phyloP scores from a whole-genome alignment of 1,140 invertebrate genomes.

The Octopus bimaculoides region DNA sequence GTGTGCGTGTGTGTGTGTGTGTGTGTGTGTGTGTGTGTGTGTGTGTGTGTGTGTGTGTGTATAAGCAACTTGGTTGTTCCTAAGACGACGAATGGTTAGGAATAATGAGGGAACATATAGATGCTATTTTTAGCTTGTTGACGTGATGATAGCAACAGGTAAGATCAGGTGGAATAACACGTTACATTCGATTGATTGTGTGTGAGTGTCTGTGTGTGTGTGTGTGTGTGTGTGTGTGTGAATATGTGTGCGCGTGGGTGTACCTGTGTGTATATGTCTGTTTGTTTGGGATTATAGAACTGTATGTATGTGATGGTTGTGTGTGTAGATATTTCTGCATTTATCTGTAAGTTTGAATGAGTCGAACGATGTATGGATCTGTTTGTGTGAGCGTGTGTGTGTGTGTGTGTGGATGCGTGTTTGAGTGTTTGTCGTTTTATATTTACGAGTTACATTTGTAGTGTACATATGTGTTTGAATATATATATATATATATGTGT shows the following conservation, averaged over 20 bases:
- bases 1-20: not conserved
- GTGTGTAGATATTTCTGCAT: not conserved
- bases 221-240: not conserved
- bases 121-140: too few relatives aligned
- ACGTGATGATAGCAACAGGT: too few relatives aligned
- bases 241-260: not conserved
- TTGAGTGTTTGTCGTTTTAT: too few relatives aligned
- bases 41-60: not conserved
- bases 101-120: too few relatives aligned
- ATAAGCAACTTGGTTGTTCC: not conserved
- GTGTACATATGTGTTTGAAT: not conserved
- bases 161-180: too few relatives aligned
- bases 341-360: not conserved
- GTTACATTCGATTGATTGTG: not conserved
- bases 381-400: too few relatives aligned
- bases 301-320: not conserved
- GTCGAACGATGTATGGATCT: too few relatives aligned
- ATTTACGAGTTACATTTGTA: not conserved
- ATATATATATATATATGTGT: slow-evolving; percentile 8
- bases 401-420: too few relatives aligned
- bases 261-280: not conserved
- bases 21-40: not conserved
- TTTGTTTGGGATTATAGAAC: not conserved
- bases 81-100: too few relatives aligned
- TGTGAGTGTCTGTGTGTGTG: not conserved